Base-by-base conservation (phyloP, 2,797 vertebrate genomes). In the Spea hammondii region DNA sequence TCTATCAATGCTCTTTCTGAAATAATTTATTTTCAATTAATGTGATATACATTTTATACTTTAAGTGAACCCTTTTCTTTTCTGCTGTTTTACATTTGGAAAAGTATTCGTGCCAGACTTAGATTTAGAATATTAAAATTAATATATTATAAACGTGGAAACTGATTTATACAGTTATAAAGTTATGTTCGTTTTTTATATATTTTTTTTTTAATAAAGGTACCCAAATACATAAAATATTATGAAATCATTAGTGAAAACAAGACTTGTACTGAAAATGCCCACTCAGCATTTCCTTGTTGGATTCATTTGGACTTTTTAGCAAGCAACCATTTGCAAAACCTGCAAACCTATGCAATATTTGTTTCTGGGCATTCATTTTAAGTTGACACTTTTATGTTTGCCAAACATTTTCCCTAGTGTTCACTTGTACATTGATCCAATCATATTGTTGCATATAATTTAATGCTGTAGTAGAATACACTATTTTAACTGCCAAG, bases 261-360 rank as follows among this genome's bases (percentile, higher is more conserved):
- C 71, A 80, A 54, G 79, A 47, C 54, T 64, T 47, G 59, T 17
- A 59, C 17, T 46, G 57, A 53, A 65, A 66, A 60, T 72, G 69
- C 64, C 17, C 5, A 62, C 62, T 81, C 79, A 72, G 74, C 69
- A 76, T 32, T 59, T 76, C 53, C 46, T 47, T 46, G 51, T 76
- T 67, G 69, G 74, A 81, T 67, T 65, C 53, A 72, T 57, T 71
- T 62, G 44, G 51, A 48, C 74, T 76, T 79, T 78, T 67, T 62
- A 49, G 70, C 66, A 74, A 74, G 78, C 54, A 79, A 79, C 70
- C 62, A 69, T 79, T 76, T 81, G 50, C 62, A 8, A 81, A 76
- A 81, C 12, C 69, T 81, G 79, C 79, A 70, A 55, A 81, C 74
- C 74, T 76, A 72, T 55, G 79, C 79, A 72, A 64, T 62, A 71